Evolutionary conservation across 1,140 invertebrate species (phyloP).

Genomic region (Tribolium castaneum): DNA sequence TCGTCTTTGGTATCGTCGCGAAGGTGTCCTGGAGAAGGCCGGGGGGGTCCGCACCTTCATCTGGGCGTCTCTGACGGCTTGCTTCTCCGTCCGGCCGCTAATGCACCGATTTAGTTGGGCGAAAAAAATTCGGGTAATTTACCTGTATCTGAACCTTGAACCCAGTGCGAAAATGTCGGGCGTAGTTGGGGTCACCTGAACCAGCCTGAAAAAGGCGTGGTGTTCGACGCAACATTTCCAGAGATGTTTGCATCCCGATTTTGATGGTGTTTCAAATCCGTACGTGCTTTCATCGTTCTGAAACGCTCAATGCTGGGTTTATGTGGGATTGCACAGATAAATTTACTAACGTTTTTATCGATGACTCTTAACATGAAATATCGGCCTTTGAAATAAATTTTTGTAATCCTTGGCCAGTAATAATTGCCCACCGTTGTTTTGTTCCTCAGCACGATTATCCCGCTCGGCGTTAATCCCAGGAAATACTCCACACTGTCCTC

Average conservation of each 20-base stretch:
- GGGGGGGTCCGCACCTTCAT: conserved; percentile 77
- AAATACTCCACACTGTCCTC: conserved; percentile 98
- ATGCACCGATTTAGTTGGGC: not conserved
- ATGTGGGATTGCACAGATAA: not conserved
- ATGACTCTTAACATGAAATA: conserved; percentile 96
- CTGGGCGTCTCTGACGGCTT: conserved; percentile 71
- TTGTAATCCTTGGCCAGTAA: conserved; percentile 97
- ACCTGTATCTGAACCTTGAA: conserved; percentile 78
- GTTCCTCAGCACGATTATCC: conserved; percentile 95
- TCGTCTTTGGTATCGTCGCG: conserved; percentile 83
- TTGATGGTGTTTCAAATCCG: conserved; percentile 94
- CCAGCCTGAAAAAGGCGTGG: conserved; percentile 96
- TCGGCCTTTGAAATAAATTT: conserved; percentile 95
- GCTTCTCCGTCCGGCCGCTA: conserved; percentile 76
- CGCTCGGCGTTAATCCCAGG: conserved; percentile 96
- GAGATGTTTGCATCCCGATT: conserved; percentile 95
- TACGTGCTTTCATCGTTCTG: conserved; percentile 96
- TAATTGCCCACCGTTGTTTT: conserved; percentile 98
- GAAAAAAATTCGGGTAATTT: conserved; percentile 41
- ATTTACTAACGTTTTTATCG: conserved; percentile 90
- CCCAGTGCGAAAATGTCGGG: conserved; percentile 79
- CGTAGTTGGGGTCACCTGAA: conserved; percentile 78
- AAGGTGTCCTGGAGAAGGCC: conserved; percentile 88
- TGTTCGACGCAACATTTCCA: conserved; percentile 99
- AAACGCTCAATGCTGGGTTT: conserved; percentile 49